Evolutionary conservation across 2,888 invertebrate species (phyloP).

Genomic region (Bombylius major): DNA sequence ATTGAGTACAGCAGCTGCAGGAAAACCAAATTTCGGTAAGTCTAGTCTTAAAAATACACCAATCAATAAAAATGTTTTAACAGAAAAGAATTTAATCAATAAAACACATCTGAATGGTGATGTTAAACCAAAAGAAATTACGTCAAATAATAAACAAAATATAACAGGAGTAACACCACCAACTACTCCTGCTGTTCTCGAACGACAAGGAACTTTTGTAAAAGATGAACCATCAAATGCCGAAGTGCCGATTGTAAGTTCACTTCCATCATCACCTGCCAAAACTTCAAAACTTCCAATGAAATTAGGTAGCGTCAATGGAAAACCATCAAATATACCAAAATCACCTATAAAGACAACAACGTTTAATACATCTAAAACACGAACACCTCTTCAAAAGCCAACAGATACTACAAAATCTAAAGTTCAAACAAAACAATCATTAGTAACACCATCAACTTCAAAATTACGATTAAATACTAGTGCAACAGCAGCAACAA

Average conservation of each 20-base stretch:
- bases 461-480: slow-evolving; percentile 9
- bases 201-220: slow-evolving; percentile 83
- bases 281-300: slow-evolving; percentile 31
- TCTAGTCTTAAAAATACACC: slow-evolving; percentile 10
- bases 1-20: slow-evolving; percentile 5
- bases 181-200: slow-evolving; percentile 40
- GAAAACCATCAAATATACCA: slow-evolving; percentile 5
- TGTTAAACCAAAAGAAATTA: slow-evolving; percentile 19
- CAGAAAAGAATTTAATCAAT: slow-evolving; percentile 14
- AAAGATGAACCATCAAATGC: slow-evolving; percentile 56
- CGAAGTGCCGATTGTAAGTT: slow-evolving; percentile 31
- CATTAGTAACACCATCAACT: slow-evolving; percentile 20
- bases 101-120: slow-evolving; percentile 4
- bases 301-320: slow-evolving; percentile 18
- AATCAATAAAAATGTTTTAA: slow-evolving; percentile 19
- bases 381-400: slow-evolving; percentile 36
- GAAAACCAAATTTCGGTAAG: not conserved
- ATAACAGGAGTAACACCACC: slow-evolving; percentile 14
- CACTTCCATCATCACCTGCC: slow-evolving; percentile 19
- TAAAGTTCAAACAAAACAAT: slow-evolving; percentile 24
- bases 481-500: not conserved
- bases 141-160: slow-evolving; percentile 17
- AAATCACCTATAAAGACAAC: slow-evolving; percentile 12
- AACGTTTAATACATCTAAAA: slow-evolving; percentile 17
- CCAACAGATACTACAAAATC: slow-evolving; percentile 32